A percentile compares a stretch with the other conserved stretches of the same genome.
phyloP scores from a whole-genome alignment of 2,888 invertebrate species.

The Caradrina clavipalpis region DNA sequence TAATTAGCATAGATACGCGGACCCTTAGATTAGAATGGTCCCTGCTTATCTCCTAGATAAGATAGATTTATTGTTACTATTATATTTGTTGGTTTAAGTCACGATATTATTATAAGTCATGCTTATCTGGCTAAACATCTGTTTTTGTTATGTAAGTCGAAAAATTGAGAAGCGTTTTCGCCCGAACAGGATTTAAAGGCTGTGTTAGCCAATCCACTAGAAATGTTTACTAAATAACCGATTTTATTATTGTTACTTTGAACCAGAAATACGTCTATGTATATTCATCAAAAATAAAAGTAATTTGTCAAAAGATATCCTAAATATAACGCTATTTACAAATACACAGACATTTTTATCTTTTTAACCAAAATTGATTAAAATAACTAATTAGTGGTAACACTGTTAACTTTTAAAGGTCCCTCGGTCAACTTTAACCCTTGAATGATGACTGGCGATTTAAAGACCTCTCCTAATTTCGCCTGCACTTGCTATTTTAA shows the following conservation, averaged over 20 bases:
- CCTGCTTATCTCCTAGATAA: constrained; percentile 63
- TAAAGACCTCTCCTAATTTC: constrained; percentile 67
- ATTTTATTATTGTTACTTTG: too few relatives aligned
- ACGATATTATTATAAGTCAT: constrained; percentile 1
- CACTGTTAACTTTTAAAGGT: constrained; percentile 54
- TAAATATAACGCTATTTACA: background rate
- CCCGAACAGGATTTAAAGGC: too few relatives aligned
- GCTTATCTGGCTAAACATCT: too few relatives aligned
- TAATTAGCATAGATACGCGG: constrained; percentile 73
- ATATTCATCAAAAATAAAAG: too few relatives aligned
- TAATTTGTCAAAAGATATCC: too few relatives aligned
- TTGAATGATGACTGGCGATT: constrained; percentile 74
- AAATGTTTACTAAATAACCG: too few relatives aligned
- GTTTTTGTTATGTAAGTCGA: too few relatives aligned
- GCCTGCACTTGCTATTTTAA: constrained; percentile 74
- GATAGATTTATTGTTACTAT: constrained; percentile 70
- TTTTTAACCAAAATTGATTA: constrained; percentile 16
- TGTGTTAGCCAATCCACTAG: too few relatives aligned
- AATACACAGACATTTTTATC: background rate
- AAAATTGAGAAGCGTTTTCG: too few relatives aligned
- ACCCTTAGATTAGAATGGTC: constrained; percentile 66
- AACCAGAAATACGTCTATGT: too few relatives aligned
- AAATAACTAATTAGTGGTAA: constrained; percentile 59
- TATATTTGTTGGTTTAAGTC: constrained; percentile 34
- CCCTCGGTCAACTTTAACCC: constrained; percentile 64